Conservation (phyloP, 2,113 vertebrate genomes). For the Myiozetetes cayanensis region DNA sequence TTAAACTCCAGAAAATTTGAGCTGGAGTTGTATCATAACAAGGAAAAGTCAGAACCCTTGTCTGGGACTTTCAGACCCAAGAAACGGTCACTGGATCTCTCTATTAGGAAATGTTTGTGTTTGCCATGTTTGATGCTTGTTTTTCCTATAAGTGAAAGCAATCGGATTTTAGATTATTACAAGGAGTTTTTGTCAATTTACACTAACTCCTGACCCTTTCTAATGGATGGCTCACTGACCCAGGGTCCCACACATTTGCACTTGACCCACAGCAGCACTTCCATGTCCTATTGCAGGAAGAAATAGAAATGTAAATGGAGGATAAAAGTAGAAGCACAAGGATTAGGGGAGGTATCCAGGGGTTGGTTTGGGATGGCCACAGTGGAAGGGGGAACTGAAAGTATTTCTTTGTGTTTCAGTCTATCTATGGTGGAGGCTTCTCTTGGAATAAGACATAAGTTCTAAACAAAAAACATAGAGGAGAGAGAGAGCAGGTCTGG, state of each 20-base stretch:
- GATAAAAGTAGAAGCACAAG: not conserved
- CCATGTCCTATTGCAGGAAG: not conserved
- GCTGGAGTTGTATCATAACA: not conserved
- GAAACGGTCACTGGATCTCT: not conserved
- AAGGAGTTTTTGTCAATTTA: not conserved
- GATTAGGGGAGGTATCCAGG: not conserved
- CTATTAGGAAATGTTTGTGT: not conserved
- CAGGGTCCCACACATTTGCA: no score
- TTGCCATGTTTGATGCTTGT: not conserved
- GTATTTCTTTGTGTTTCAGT: not conserved
- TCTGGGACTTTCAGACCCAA: not conserved
- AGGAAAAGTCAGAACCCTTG: not conserved
- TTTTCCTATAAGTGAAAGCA: not conserved
- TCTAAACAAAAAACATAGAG: not conserved
- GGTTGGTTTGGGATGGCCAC: not conserved
- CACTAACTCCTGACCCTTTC: not conserved
- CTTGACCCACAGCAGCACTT: not conserved
- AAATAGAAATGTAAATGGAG: not conserved
- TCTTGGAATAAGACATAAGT: not conserved
- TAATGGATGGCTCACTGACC: not conserved
- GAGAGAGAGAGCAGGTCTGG: accelerated
- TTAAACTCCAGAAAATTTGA: not conserved
- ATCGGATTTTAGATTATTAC: not conserved
- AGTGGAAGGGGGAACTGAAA: not conserved
- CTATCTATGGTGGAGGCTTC: not conserved